These are phyloP conservation scores for Sesia apiformis DNA, from an alignment of 2,888 invertebrate genomes.

Conservation along the genomic window DNA sequence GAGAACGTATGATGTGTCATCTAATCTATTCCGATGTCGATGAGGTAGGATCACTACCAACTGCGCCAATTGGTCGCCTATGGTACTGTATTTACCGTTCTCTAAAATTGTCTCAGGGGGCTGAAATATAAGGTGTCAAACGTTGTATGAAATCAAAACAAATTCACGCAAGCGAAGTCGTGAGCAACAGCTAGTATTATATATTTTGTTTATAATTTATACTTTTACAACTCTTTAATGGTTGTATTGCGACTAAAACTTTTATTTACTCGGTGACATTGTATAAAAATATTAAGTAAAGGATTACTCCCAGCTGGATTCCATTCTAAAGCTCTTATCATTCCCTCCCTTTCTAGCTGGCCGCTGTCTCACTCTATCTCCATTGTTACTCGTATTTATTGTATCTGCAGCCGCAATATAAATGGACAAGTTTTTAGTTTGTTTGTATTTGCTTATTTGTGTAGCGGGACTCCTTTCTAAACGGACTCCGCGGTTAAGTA, in stretches of 20 bases:
- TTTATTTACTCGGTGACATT: not conserved
- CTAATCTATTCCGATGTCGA: too few relatives aligned
- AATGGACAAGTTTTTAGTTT: constrained; percentile 21
- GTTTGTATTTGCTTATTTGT: constrained; percentile 38
- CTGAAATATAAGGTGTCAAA: too few relatives aligned
- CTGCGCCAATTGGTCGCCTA: too few relatives aligned
- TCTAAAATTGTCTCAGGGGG: too few relatives aligned
- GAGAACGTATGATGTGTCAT: too few relatives aligned
- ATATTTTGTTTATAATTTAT: too few relatives aligned
- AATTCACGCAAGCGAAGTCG: too few relatives aligned
- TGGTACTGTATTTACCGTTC: too few relatives aligned
- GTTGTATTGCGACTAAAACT: not conserved
- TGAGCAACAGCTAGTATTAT: too few relatives aligned
- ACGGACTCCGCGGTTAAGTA: constrained; percentile 18
- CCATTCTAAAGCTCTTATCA: not conserved
- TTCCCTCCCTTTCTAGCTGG: not conserved
- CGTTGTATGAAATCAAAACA: too few relatives aligned
- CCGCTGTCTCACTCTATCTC: constrained; percentile 3
- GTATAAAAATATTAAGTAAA: not conserved
- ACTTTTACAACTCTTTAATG: not conserved
- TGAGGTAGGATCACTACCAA: too few relatives aligned
- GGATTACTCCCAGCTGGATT: not conserved
- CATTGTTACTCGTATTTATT: constrained; percentile 34
- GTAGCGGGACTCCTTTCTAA: constrained; percentile 27
- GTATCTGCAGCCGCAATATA: constrained; percentile 30